These are phyloP conservation scores for Xenopus petersii DNA, from an alignment of 2,797 vertebrate genomes.

Conservation along the genomic window DNA sequence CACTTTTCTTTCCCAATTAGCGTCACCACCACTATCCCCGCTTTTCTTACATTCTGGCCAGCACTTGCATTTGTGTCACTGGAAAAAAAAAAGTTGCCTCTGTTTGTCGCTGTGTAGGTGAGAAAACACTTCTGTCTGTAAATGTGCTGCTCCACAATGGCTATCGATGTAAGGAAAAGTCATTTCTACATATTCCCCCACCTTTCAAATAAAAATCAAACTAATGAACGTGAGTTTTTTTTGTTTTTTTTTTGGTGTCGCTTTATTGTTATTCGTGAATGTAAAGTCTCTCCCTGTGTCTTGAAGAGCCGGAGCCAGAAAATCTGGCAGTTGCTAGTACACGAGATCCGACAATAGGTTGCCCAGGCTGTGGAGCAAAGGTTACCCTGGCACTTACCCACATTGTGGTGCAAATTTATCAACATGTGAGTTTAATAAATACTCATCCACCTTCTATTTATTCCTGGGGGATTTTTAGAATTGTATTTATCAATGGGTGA, in stretches of 20 bases:
- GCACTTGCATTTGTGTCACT: constrained; percentile 70
- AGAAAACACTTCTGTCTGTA: constrained; percentile 53
- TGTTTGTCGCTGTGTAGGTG: constrained; percentile 54
- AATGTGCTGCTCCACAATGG: constrained; percentile 57
- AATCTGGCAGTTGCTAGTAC: too few relatives aligned
- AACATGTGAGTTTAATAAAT: too few relatives aligned
- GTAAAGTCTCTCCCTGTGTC: too few relatives aligned
- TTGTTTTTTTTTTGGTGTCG: constrained; percentile 49
- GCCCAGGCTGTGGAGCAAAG: too few relatives aligned
- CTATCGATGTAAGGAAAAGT: constrained; percentile 64
- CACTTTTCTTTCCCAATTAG: neutral
- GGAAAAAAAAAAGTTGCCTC: constrained; percentile 58
- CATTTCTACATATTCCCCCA: constrained; percentile 53
- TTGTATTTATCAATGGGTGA: too few relatives aligned
- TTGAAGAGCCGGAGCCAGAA: too few relatives aligned
- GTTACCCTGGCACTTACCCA: too few relatives aligned
- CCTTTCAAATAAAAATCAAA: constrained; percentile 66
- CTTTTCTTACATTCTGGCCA: constrained; percentile 4
- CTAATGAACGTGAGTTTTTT: constrained; percentile 59
- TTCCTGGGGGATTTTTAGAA: too few relatives aligned
- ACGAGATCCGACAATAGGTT: too few relatives aligned
- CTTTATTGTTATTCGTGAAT: neutral
- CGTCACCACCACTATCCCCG: neutral
- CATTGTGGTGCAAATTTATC: too few relatives aligned
- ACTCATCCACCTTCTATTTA: too few relatives aligned